A percentile compares a stretch with the other conserved stretches of the same genome.
Conservation (phyloP, 2,797 vertebrate genomes). For the Sebastes cheni region DNA sequence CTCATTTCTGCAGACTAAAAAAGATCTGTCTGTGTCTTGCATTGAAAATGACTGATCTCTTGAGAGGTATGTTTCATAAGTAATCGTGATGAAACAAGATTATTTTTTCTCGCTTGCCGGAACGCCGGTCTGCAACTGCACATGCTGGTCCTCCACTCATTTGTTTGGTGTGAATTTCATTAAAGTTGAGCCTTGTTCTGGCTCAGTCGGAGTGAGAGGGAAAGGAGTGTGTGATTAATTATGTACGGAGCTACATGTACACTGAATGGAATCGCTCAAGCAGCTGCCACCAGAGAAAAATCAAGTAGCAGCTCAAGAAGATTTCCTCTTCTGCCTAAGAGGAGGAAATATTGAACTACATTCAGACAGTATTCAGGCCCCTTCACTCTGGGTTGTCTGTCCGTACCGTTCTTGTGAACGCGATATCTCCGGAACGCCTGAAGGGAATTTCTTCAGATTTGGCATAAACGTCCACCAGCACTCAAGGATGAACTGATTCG, state of each 20-base stretch:
- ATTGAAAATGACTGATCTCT: constrained; percentile 1
- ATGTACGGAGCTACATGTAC: constrained; percentile 5
- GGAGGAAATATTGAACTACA: background rate
- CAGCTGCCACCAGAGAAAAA: constrained; percentile 5
- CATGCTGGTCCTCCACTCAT: background rate
- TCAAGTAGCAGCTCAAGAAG: background rate
- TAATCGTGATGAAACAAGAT: background rate
- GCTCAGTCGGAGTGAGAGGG: constrained; percentile 19
- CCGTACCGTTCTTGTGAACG: too few relatives aligned
- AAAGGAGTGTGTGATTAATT: constrained; percentile 63
- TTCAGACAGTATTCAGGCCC: background rate
- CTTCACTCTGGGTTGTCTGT: background rate
- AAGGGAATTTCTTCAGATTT: too few relatives aligned
- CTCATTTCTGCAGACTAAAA: background rate
- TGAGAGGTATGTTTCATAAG: background rate
- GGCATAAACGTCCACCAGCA: too few relatives aligned
- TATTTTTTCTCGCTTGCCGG: background rate
- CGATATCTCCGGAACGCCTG: too few relatives aligned
- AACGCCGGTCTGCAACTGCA: background rate
- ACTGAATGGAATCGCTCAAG: constrained; percentile 37
- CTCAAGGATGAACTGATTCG: too few relatives aligned
- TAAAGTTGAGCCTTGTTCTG: constrained; percentile 44
- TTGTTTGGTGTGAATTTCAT: constrained; percentile 56
- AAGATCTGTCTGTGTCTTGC: background rate
- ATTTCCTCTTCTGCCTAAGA: background rate